These are phyloP conservation scores for Leuciscus waleckii DNA, from an alignment of 2,797 vertebrate genomes.

Conservation along the genomic window DNA sequence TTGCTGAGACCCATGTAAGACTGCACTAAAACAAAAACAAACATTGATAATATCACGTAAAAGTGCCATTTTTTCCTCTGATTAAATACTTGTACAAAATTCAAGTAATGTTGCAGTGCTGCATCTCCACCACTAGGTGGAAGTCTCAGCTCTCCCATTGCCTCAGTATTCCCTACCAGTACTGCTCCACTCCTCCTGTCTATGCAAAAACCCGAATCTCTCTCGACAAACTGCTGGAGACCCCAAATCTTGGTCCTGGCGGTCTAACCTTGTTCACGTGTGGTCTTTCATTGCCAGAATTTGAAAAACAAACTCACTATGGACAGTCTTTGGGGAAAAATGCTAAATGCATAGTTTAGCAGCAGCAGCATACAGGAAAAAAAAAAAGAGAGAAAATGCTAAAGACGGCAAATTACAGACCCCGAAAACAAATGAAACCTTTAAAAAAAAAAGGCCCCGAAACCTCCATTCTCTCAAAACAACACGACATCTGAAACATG, in stretches of 20 bases:
- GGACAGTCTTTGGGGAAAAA: slow-evolving; percentile 82
- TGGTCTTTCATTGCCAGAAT: slow-evolving; percentile 33
- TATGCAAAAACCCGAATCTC: background rate
- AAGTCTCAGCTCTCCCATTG: slow-evolving; percentile 62
- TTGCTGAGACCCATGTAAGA: slow-evolving; percentile 66
- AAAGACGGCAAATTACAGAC: slow-evolving; percentile 66
- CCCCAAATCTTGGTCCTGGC: slow-evolving; percentile 34
- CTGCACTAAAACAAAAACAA: slow-evolving; percentile 59
- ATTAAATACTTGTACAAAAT: slow-evolving; percentile 74
- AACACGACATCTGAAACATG: slow-evolving; percentile 64
- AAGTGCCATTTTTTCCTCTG: slow-evolving; percentile 69
- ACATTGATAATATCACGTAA: slow-evolving; percentile 62
- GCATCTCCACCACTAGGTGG: slow-evolving; percentile 73
- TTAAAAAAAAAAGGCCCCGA: slow-evolving; percentile 62
- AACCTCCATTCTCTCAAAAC: slow-evolving; percentile 24
- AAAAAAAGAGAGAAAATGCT: slow-evolving; percentile 53
- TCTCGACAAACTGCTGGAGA: slow-evolving; percentile 19
- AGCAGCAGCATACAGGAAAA: slow-evolving; percentile 59
- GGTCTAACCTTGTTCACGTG: slow-evolving; percentile 3
- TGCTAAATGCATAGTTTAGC: slow-evolving; percentile 80
- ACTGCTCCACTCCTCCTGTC: slow-evolving; percentile 15
- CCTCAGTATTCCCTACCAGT: slow-evolving; percentile 17
- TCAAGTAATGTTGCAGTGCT: slow-evolving; percentile 76
- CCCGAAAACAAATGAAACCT: slow-evolving; percentile 31
- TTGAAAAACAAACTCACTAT: slow-evolving; percentile 56